Conservation (phyloP, 2,888 invertebrate genomes). For the Timema podura region DNA sequence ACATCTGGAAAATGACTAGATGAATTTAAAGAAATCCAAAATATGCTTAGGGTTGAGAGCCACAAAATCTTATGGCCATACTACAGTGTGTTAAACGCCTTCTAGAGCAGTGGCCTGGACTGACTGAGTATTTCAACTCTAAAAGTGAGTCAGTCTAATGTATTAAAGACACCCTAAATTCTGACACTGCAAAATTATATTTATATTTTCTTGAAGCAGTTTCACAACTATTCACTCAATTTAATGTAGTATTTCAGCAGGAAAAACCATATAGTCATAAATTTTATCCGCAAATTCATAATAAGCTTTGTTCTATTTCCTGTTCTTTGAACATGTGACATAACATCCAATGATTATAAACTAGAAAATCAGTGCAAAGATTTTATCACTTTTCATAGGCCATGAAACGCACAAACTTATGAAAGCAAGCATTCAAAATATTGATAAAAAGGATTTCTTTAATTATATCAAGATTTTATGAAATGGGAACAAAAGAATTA, state of each 20-base stretch:
- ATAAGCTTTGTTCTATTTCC: no score
- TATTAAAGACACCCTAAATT: neutral
- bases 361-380: no score
- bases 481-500: no score
- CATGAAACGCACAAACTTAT: no score
- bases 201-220: neutral
- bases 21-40: constrained; percentile 13
- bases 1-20: constrained; percentile 10
- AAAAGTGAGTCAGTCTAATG: neutral
- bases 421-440: no score
- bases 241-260: constrained; percentile 12
- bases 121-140: neutral
- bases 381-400: no score
- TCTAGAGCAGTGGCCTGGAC: constrained; percentile 15
- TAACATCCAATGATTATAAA: no score
- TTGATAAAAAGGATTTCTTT: no score
- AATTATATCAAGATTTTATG: no score
- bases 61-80: constrained; percentile 14
- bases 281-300: neutral
- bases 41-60: neutral
- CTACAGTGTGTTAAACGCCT: constrained; percentile 14
- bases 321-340: no score
- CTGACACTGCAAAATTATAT: constrained; percentile 1
- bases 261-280: neutral
- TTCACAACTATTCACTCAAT: neutral